These are phyloP conservation scores for Bradypodion ventrale DNA, from an alignment of 2,797 vertebrate genomes.

Conservation along the genomic window DNA sequence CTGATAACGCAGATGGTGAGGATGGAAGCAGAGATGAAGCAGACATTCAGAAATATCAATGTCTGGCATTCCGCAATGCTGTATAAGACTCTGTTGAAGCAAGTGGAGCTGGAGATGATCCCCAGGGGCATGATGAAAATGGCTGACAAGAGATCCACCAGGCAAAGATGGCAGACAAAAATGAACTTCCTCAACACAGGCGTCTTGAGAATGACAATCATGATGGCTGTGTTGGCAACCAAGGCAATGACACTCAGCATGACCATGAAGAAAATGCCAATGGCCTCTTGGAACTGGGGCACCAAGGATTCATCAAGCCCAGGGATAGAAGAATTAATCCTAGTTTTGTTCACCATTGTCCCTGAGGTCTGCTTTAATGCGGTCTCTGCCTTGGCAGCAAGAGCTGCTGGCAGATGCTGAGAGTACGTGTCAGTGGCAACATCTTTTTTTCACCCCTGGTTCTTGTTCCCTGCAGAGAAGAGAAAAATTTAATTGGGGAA, in stretches of 20 bases:
- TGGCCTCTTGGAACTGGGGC: conserved; percentile 73
- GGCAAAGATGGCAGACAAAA: conserved; percentile 90
- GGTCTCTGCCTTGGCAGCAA: conserved; percentile 4
- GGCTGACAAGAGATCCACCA: conserved; percentile 89
- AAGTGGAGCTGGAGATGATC: conserved; percentile 85
- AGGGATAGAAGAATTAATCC: conserved; percentile 70
- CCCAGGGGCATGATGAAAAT: conserved; percentile 90
- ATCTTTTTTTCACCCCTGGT: conserved; percentile 19
- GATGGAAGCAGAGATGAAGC: conserved; percentile 89
- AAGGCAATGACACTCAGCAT: conserved; percentile 84
- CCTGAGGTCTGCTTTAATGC: conserved; percentile 36
- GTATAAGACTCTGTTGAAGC: conserved; percentile 82
- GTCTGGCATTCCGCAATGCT: conserved; percentile 84
- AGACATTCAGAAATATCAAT: conserved; percentile 85
- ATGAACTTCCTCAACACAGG: conserved; percentile 88
- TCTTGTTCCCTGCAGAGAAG: conserved; percentile 24
- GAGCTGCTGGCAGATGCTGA: neutral
- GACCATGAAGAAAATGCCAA: conserved; percentile 85
- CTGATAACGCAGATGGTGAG: conserved; percentile 91
- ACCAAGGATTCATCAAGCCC: conserved; percentile 62
- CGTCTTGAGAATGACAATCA: conserved; percentile 85
- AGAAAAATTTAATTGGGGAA: conserved; percentile 30
- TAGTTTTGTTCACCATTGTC: conserved; percentile 58
- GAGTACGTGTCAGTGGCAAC: neutral
- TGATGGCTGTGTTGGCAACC: conserved; percentile 84